These are phyloP conservation scores for Paraplagusia blochii DNA, from an alignment of 2,113 vertebrate species.

Conservation along the genomic window DNA sequence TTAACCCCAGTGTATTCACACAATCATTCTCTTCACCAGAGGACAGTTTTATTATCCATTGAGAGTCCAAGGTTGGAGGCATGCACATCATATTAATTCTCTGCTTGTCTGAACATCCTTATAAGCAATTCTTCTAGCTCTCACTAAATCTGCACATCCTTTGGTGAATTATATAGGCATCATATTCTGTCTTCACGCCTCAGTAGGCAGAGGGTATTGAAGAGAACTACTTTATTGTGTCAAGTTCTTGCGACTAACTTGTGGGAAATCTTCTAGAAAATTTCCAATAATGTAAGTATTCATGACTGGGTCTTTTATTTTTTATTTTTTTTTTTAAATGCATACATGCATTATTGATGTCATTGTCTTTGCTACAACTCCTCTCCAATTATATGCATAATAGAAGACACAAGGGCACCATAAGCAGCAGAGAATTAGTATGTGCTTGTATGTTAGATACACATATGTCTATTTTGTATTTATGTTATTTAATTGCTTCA, in stretches of 20 bases:
- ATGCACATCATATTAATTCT: conserved; percentile 39
- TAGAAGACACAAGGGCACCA: no score
- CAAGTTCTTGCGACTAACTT: conserved; percentile 38
- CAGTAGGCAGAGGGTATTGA: conserved; percentile 42
- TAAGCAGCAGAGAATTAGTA: no score
- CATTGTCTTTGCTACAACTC: no score
- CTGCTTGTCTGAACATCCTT: conserved; percentile 45
- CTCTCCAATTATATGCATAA: no score
- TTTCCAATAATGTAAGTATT: conserved; percentile 7
- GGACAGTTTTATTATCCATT: conserved; percentile 35
- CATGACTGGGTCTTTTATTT: no score
- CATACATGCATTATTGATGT: no score
- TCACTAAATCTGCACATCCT: conserved; percentile 37
- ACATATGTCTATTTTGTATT: no score
- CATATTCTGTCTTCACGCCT: conserved; percentile 47
- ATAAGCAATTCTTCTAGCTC: conserved; percentile 41
- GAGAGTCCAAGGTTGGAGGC: conserved; percentile 23
- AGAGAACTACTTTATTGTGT: conserved; percentile 55
- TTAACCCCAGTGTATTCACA: conserved; percentile 21
- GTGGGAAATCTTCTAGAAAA: conserved; percentile 48
- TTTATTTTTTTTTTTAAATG: no score
- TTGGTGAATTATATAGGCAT: conserved; percentile 47
- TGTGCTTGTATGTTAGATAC: no score
- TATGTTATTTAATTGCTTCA: no score
- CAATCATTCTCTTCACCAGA: conserved; percentile 24